These are phyloP conservation scores for Myanophis thanlyinensis DNA, from an alignment of 2,113 vertebrate species.

Conservation along the genomic window DNA sequence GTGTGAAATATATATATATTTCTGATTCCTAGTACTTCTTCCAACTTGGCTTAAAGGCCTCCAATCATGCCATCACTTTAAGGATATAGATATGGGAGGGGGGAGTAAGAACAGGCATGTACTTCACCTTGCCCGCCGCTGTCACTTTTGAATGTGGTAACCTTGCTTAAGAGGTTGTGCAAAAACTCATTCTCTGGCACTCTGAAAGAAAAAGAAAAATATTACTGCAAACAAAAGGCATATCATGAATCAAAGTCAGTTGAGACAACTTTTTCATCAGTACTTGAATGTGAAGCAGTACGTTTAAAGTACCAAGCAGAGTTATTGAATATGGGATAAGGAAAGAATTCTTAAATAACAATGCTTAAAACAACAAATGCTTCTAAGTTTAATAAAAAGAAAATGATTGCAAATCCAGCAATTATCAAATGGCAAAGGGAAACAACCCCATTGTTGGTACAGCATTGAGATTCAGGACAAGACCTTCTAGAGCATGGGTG, in stretches of 20 bases:
- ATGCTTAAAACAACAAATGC: background rate
- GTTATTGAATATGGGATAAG: background rate
- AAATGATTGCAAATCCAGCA: background rate
- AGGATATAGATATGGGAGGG: background rate
- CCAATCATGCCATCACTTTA: background rate
- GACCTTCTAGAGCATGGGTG: background rate
- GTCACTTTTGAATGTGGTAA: slow-evolving; percentile 88
- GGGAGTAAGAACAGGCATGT: background rate
- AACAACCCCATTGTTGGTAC: background rate
- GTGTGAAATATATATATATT: too few relatives aligned
- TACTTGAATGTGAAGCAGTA: background rate
- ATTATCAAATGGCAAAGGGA: background rate
- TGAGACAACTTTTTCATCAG: background rate
- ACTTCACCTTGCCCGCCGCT: slow-evolving; percentile 92
- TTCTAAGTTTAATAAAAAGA: background rate
- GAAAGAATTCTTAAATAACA: background rate
- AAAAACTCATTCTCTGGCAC: slow-evolving; percentile 93
- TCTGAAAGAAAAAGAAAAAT: slow-evolving; percentile 66
- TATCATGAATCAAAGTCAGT: background rate
- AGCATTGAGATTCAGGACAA: background rate
- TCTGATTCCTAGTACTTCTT: background rate
- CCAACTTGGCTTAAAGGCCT: background rate
- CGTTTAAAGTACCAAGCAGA: background rate
- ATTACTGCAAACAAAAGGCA: background rate
- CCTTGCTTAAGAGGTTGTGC: slow-evolving; percentile 88